These are phyloP conservation scores for Itoplectis maculator DNA, from an alignment of 2,888 invertebrate genomes.

Conservation along the genomic window DNA sequence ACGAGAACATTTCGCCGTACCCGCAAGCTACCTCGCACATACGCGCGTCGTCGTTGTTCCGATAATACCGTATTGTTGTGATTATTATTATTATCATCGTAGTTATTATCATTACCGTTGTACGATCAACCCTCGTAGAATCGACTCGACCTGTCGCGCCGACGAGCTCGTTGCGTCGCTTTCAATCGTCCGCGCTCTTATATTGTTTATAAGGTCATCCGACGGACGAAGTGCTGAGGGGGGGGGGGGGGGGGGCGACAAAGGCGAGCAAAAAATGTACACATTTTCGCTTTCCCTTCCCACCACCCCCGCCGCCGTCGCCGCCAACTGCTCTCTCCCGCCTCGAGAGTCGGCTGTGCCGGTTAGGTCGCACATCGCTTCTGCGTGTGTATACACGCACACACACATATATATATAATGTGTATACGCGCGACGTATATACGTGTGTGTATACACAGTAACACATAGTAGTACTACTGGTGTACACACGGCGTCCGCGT, in stretches of 20 bases:
- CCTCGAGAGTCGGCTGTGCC: constrained; percentile 35
- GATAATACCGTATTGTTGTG: constrained; percentile 34
- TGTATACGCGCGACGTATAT: not conserved
- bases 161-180: constrained; percentile 14
- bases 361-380: constrained; percentile 33
- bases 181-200: not conserved
- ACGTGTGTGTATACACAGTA: constrained; percentile 3
- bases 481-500: constrained; percentile 21
- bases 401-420: not conserved
- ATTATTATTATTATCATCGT: not conserved
- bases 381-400: not conserved
- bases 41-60: constrained; percentile 73
- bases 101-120: no score
- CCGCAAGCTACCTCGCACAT: constrained; percentile 60
- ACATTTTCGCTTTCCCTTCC: constrained; percentile 34
- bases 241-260: not conserved
- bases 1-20: constrained; percentile 76
- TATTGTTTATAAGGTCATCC: constrained; percentile 30
- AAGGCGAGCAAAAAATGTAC: constrained; percentile 16
- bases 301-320: not conserved
- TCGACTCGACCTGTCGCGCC: constrained; percentile 25
- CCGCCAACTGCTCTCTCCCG: not conserved
- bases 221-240: not conserved
- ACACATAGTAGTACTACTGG: constrained; percentile 9
- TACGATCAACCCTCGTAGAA: constrained; percentile 15